Base-by-base conservation (phyloP, 2,888 invertebrate genomes). In the Dasysyrphus tricinctus region DNA sequence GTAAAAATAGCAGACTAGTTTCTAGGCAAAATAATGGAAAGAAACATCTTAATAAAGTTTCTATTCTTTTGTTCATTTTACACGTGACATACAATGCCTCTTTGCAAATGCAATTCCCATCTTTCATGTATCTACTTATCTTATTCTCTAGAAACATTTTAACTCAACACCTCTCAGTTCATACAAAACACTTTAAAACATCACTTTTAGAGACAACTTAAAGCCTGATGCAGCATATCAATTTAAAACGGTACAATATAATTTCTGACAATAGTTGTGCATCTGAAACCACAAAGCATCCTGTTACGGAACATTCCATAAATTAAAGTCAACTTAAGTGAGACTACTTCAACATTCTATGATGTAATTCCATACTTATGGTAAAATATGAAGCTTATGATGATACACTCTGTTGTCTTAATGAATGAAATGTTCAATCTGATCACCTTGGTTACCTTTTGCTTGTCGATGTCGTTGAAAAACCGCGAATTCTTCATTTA, bases 401-500 rank as follows among this genome's bases (percentile, higher is more conserved):
- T 51, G 59, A 73, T 61, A 61, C 16, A 42, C 19, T 51, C 9
- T 51, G 29, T 67, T 69, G 77, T 73, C 77, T 67, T 77, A 81
- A 86, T 86, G 78, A 86, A 74, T 74, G 57, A 74, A 79, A 80
- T 24, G n/a, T 44, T 61, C 34, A 76, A 80, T 78, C 44, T 37
- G 70, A 78, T 57, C 74, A 39, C 74, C 59, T 7, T 44, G 59
- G 61, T 16, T 67, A 77, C 65, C 51, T 63, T 24, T 75, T 11
- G 11, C 5, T 24, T 12, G 75, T 59, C 69, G 61, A 56, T 67
- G 61, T 59, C 69, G 61, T 61, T 67, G 61, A 37, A 65, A 70
- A 80, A 86, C 74, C 74, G 73, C 85, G 74, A 73, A 86, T 86
- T 81, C 80, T 73, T 80, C 65, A 79, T 69, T 61, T 74, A 80